Evolutionary conservation across 2,888 invertebrate genomes (phyloP).

Genomic region (Drosophila mimetica): DNA sequence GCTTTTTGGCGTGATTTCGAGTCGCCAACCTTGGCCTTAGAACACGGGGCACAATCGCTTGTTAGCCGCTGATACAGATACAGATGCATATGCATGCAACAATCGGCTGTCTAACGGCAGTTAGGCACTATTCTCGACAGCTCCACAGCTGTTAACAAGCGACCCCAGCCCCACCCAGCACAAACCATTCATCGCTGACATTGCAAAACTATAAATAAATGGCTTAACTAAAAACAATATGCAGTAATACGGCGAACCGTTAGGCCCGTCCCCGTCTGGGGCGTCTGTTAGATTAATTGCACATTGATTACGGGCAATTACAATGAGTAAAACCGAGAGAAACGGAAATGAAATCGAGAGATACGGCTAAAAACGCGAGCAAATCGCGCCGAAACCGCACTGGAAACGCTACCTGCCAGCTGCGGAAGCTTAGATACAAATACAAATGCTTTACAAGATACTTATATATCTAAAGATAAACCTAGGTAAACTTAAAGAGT

Average conservation of each 20-base stretch:
- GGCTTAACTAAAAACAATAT: constrained; percentile 47
- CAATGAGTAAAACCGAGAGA: constrained; percentile 55
- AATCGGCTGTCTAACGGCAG: constrained; percentile 58
- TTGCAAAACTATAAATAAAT: constrained; percentile 73
- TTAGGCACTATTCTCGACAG: constrained; percentile 28
- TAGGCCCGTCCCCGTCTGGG: constrained; percentile 67
- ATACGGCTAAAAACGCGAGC: constrained; percentile 47
- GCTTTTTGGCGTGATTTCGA: constrained; percentile 65
- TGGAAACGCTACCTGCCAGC: constrained; percentile 13
- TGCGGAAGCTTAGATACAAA: constrained; percentile 14
- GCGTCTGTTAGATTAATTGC: constrained; percentile 76
- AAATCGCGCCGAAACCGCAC: neutral
- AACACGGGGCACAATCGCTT: constrained; percentile 54
- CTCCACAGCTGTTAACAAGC: constrained; percentile 54
- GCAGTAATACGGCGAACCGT: constrained; percentile 60
- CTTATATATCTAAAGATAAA: neutral
- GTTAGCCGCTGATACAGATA: constrained; percentile 8
- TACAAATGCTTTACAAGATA: neutral
- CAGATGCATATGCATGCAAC: constrained; percentile 27
- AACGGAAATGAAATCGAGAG: constrained; percentile 70
- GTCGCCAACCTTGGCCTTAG: constrained; percentile 81
- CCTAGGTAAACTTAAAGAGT: constrained; percentile 1
- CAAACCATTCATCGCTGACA: constrained; percentile 51
- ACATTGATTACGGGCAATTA: constrained; percentile 71
- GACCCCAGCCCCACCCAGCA: constrained; percentile 27